A percentile compares a stretch with the other conserved stretches of the same genome.
Evolutionary conservation across 2,113 vertebrate genomes (phyloP).

Genomic region (Ptilorrhoa leucosticta): DNA sequence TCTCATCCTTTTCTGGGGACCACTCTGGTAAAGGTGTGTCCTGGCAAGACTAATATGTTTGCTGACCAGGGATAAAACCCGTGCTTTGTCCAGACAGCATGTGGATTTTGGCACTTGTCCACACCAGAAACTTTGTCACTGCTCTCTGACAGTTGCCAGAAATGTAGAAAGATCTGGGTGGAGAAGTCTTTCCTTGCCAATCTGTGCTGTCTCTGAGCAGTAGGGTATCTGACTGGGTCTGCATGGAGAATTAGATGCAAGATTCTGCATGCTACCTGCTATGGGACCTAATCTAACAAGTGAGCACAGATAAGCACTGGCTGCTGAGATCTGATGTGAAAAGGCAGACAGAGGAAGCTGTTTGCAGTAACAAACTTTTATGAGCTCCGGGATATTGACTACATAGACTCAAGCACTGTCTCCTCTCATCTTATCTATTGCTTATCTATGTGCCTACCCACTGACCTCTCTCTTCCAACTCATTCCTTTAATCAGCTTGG

Average conservation of each 20-base stretch:
- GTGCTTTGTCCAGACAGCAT: not conserved
- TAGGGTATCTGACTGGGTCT: not conserved
- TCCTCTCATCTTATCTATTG: slow-evolving; percentile 33
- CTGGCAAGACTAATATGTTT: not conserved
- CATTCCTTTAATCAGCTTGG: slow-evolving; percentile 43
- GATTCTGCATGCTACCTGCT: not conserved
- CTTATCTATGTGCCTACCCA: slow-evolving; percentile 10
- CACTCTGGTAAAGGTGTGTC: not conserved
- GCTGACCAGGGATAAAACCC: not conserved
- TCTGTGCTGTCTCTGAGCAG: not conserved
- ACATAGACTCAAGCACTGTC: not conserved
- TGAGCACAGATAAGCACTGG: slow-evolving; percentile 8
- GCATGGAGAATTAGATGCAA: not conserved
- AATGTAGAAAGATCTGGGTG: not conserved
- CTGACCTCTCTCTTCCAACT: slow-evolving; percentile 30
- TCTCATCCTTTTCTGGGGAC: not conserved
- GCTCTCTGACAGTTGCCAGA: not conserved
- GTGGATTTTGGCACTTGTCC: not conserved
- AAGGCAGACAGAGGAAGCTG: not conserved
- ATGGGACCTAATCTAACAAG: slow-evolving; percentile 6
- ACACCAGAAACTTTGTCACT: not conserved
- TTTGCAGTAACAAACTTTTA: slow-evolving; percentile 7
- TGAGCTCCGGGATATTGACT: slow-evolving; percentile 24
- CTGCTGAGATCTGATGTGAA: slow-evolving; percentile 18
- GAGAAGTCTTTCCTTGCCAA: not conserved